These are phyloP conservation scores for Nasalis larvatus DNA, from an alignment of 2,113 vertebrate genomes.

Conservation along the genomic window DNA sequence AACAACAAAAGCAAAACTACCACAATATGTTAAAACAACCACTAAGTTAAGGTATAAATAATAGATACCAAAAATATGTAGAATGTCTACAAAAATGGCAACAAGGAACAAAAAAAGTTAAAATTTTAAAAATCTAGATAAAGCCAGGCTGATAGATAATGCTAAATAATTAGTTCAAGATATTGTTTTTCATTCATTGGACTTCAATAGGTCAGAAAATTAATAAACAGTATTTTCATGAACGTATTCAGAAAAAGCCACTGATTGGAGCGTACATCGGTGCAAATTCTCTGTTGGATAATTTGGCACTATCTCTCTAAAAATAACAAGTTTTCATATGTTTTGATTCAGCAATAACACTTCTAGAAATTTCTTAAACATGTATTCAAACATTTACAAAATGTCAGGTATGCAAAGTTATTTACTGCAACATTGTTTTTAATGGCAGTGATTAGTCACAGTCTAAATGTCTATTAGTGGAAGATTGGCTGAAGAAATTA, in stretches of 20 bases:
- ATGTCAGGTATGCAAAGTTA: not conserved
- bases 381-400: not conserved
- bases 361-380: constrained; percentile 6
- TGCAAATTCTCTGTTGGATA: not conserved
- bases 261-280: not conserved
- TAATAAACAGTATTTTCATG: not conserved
- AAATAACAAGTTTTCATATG: not conserved
- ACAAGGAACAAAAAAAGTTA: not conserved
- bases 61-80: not conserved
- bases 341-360: not conserved
- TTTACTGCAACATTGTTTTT: not conserved
- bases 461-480: not conserved
- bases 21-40: not conserved
- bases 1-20: not conserved
- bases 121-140: not conserved
- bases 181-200: not conserved
- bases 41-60: not conserved
- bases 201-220: not conserved
- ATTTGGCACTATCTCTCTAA: not conserved
- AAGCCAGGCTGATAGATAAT: not conserved
- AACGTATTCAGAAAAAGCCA: not conserved
- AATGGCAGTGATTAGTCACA: not conserved
- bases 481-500: not conserved
- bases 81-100: not conserved
- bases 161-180: not conserved